A percentile compares a stretch with the other conserved stretches of the same genome.
Conservation (phyloP, 2,888 invertebrate species). For the Muscina levida region DNA sequence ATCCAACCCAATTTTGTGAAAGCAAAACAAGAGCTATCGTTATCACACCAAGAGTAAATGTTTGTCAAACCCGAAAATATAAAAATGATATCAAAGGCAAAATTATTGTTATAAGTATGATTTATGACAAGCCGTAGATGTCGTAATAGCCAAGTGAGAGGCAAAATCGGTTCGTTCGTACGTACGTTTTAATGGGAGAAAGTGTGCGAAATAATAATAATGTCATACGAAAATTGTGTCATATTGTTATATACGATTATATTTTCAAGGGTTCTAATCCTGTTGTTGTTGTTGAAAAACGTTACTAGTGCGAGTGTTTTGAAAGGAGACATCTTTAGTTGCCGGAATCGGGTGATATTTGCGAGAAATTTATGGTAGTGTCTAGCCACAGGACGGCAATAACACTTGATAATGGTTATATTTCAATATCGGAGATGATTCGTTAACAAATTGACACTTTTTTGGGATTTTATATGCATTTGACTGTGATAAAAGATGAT, state of each 20-base stretch:
- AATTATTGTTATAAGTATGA: conserved; percentile 42
- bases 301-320: neutral
- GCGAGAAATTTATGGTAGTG: conserved; percentile 46
- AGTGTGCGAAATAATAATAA: conserved; percentile 29
- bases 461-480: neutral
- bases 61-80: conserved; percentile 20
- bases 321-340: conserved; percentile 1
- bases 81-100: conserved; percentile 32
- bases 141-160: conserved; percentile 12
- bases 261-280: conserved; percentile 5
- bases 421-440: conserved; percentile 6
- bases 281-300: neutral
- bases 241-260: neutral
- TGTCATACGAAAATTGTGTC: conserved; percentile 36
- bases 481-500: neutral
- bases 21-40: conserved; percentile 7
- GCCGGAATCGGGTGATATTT: conserved; percentile 47
- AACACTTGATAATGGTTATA: neutral
- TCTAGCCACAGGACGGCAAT: conserved; percentile 39
- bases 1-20: neutral
- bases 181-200: neutral
- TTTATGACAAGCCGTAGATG: conserved; percentile 41
- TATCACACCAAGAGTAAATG: conserved; percentile 27
- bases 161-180: neutral
- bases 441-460: conserved; percentile 32